Percentiles rank a stretch among this genome's conserved stretches.
These are phyloP conservation scores for Tachina grossa DNA, from an alignment of 2,888 invertebrate species.

Conservation along the genomic window DNA sequence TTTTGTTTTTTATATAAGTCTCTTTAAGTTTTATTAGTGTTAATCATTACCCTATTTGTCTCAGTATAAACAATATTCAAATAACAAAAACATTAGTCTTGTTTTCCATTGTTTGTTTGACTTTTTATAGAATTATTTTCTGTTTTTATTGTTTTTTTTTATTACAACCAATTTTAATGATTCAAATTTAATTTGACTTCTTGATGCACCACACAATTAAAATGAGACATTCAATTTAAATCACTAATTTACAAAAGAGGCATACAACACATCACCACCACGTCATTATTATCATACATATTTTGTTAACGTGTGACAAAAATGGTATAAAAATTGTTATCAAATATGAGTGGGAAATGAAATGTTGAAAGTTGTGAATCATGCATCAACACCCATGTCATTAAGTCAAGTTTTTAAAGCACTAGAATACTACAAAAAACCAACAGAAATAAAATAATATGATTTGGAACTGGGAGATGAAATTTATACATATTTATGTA, in stretches of 20 bases:
- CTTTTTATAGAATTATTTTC: slow-evolving; percentile 29
- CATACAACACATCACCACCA: slow-evolving; percentile 63
- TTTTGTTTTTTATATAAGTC: no score
- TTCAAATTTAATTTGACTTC: slow-evolving; percentile 67
- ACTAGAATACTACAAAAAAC: neutral
- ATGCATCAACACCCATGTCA: slow-evolving; percentile 64
- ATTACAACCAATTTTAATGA: slow-evolving; percentile 58
- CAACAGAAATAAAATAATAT: neutral
- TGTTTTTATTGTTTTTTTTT: slow-evolving; percentile 12
- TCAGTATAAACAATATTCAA: no score
- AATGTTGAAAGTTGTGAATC: slow-evolving; percentile 32
- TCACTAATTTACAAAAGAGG: slow-evolving; percentile 52
- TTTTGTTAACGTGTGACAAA: slow-evolving; percentile 42
- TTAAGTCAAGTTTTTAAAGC: slow-evolving; percentile 58
- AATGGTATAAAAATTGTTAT: slow-evolving; percentile 51
- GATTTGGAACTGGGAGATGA: slow-evolving; percentile 25
- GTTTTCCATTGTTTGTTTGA: slow-evolving; percentile 37
- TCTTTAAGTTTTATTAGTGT: no score
- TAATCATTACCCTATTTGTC: no score
- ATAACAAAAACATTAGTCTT: no score
- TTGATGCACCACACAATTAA: slow-evolving; percentile 43
- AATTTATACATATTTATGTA: slow-evolving; percentile 21
- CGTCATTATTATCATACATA: slow-evolving; percentile 31
- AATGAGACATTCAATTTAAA: slow-evolving; percentile 17
- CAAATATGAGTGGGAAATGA: slow-evolving; percentile 26